Evolutionary conservation across 1,140 invertebrate genomes (phyloP), one percentile per base, ranked within the genome.

Genomic region (Nymphalis io): DNA sequence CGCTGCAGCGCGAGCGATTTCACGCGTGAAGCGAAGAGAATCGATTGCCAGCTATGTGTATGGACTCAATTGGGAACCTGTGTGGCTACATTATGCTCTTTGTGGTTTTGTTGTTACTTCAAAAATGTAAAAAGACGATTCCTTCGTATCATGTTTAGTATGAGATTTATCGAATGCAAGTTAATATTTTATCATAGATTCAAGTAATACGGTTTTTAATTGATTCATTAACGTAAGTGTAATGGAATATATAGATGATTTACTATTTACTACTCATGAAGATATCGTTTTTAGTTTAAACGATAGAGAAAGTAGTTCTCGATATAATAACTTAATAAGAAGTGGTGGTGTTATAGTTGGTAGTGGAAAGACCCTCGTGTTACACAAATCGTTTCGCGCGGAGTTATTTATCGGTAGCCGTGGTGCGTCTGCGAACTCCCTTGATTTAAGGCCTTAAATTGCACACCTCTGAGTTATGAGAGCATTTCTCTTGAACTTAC

Each of bases 391-490:
- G 85, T 68, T 81, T 80, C 75, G 76, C 72, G 69, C 74, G 68
- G 74, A 78, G 80, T 88, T 90, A 88, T 89, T 90, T 89, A 89
- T 90, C 87, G 85, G 88, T 88, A 90, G 88, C 88, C 60, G 77
- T 42, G 59, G 74, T 66, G 68, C 75, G 73, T 73, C 74, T 60
- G 63, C 75, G 53, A 67, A 75, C 71, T 74, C 69, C 74, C 79
- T 81, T 89, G 88, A 90, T 90, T 90, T 90, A 90, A 66, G 81
- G 81, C 80, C 82, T 81, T 77, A 90, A 89, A 90, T 90, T 90
- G 87, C 84, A 87, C 75, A 76, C 67, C 79, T 73, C 74, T 67
- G 53, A 64, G 75, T 76, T 79, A 75, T 76, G 68, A 67, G 71
- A 71, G 78, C 75, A 73, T 81, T 80, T 76, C 74, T 72, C 75